Evolutionary conservation across 2,888 invertebrate genomes (phyloP), one percentile per base, ranked within the genome.

Genomic region (Tinea pellionella): DNA sequence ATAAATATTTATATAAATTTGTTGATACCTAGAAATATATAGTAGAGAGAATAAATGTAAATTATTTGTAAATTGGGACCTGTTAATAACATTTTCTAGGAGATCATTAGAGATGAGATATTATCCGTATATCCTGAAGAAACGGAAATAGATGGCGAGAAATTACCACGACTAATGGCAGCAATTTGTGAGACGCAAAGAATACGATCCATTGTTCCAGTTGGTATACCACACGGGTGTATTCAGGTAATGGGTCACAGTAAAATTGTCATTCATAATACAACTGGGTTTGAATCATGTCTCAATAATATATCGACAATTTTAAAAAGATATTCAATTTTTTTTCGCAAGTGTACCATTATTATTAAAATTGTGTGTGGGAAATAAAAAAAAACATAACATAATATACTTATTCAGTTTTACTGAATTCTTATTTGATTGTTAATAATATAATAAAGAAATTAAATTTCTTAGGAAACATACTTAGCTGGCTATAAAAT

Each of bases 161-260:
- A 70, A 18, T 71, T 94, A 63, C 90, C 91, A 0, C 89, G 89
- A 64, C 77, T 92, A 7, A 91, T 93, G 79, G 96, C 96, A 12
- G 90, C 93, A 12, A 88, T 96, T 37, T 89, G 91, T 61, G 96
- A 96, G 81, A 89, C 91, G 0, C 94, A 95, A 72, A 89, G 96
- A 59, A 90, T 95, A 43, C 88, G 95, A 24, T 91, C 93, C 0
- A 93, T 94, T 2, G 92, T 94, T 0, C 96, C 96, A 0, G 80
- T 94, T 30, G 96, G 96, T 2, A 92, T 96, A 65, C 96, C 96
- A 7, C 96, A 96, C 72, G 95, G 95, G 43, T 90, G 93, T 64
- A 60, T 78, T 9, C 72, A 84, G 70, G 87, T 86, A 69, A 6
- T 6, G 3, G 37, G 9, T 2, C 37, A 37, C 37, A 37, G 2